Evolutionary conservation across 2,113 vertebrate genomes (phyloP).

Genomic region (Eubucco bourcierii): DNA sequence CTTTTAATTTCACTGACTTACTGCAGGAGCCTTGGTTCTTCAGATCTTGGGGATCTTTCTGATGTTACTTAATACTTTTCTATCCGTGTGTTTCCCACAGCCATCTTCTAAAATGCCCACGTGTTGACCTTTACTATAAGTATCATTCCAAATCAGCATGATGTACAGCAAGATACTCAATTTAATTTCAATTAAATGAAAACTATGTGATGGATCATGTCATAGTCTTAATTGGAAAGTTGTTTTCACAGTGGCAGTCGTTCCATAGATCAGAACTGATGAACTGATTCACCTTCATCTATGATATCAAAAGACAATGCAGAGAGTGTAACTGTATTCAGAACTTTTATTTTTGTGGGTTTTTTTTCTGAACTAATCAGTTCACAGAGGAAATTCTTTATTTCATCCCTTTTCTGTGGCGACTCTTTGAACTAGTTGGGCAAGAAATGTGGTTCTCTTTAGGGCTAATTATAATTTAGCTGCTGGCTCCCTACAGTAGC

Average conservation of each 20-base stretch:
- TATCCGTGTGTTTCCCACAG: neutral
- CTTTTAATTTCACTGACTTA: neutral
- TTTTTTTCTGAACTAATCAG: neutral
- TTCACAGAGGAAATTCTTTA: neutral
- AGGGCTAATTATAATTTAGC: neutral
- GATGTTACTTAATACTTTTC: neutral
- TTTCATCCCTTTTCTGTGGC: neutral
- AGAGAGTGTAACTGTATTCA: neutral
- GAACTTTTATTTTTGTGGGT: neutral
- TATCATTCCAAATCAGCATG: constrained; percentile 30
- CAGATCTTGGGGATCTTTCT: neutral
- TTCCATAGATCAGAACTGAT: constrained; percentile 5
- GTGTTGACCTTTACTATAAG: neutral
- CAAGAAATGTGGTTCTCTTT: neutral
- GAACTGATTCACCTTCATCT: constrained; percentile 21
- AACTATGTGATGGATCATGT: constrained; percentile 36
- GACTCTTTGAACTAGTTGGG: neutral
- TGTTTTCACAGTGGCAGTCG: constrained; percentile 14
- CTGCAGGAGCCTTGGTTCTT: neutral
- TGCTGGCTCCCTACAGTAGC: neutral
- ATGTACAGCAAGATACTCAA: constrained; percentile 7
- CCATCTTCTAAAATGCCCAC: neutral
- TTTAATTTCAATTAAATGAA: constrained; percentile 56
- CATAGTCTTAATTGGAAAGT: constrained; percentile 36
- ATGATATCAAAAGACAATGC: constrained; percentile 16